Conservation (phyloP, 2,888 invertebrate species). For the Teleogryllus oceanicus region DNA sequence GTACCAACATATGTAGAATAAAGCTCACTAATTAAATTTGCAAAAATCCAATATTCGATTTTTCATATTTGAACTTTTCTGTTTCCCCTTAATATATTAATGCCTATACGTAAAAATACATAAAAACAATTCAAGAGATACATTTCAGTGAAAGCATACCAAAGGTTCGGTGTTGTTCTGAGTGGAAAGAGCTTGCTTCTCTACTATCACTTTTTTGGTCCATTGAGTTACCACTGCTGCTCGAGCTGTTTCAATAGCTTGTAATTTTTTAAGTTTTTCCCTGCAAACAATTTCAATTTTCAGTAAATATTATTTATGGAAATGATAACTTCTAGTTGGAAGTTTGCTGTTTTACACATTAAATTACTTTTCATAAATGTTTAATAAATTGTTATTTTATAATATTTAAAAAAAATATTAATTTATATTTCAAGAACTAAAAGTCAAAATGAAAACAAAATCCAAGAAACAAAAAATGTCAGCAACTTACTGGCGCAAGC, state of each 20-base stretch:
- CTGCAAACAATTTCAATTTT: slow-evolving; percentile 40
- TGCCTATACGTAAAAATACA: too few relatives aligned
- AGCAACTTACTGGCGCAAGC: neutral
- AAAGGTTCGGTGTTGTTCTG: slow-evolving; percentile 60
- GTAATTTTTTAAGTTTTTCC: slow-evolving; percentile 75
- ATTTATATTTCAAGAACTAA: too few relatives aligned
- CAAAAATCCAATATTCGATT: too few relatives aligned
- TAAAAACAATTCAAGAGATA: too few relatives aligned
- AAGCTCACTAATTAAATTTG: too few relatives aligned
- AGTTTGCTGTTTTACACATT: neutral
- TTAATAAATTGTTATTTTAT: neutral
- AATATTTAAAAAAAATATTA: too few relatives aligned
- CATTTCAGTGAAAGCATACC: slow-evolving; percentile 45
- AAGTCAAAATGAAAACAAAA: too few relatives aligned
- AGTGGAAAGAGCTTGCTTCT: slow-evolving; percentile 68
- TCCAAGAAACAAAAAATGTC: too few relatives aligned
- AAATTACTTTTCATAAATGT: too few relatives aligned
- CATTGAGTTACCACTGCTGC: slow-evolving; percentile 81
- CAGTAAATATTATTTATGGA: slow-evolving; percentile 18
- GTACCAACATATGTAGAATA: too few relatives aligned
- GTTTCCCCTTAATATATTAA: too few relatives aligned
- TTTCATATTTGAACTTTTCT: too few relatives aligned
- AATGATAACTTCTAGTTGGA: neutral
- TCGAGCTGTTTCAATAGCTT: slow-evolving; percentile 74
- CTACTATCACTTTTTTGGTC: slow-evolving; percentile 87